Evolutionary conservation across 2,797 vertebrate genomes (phyloP).

Genomic region (Chelonia mydas): DNA sequence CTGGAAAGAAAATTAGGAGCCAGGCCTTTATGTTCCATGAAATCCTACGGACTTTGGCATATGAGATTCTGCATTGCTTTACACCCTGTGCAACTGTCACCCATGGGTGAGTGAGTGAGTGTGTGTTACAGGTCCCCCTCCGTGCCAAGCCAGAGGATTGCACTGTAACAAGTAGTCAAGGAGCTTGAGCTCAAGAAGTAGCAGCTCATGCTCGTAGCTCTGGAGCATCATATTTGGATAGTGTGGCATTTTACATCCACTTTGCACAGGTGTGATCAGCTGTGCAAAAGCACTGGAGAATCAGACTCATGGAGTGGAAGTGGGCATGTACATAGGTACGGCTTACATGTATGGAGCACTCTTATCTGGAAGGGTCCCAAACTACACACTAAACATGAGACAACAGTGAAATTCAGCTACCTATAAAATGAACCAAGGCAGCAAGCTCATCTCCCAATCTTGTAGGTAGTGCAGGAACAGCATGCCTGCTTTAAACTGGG

Average conservation of each 20-base stretch:
- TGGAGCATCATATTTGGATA: background rate
- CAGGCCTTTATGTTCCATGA: background rate
- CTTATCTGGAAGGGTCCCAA: background rate
- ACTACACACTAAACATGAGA: background rate
- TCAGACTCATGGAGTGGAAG: background rate
- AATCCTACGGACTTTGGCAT: background rate
- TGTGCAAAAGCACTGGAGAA: background rate
- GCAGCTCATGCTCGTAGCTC: background rate
- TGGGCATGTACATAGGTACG: background rate
- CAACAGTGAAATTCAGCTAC: background rate
- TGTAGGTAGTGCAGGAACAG: background rate
- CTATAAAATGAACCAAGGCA: background rate
- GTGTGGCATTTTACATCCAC: background rate
- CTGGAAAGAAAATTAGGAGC: background rate
- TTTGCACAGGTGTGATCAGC: background rate
- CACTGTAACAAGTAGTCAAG: background rate
- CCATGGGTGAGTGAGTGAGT: background rate
- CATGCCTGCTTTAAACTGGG: background rate
- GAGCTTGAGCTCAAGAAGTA: fast-evolving
- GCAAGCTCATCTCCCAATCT: background rate
- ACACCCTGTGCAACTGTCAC: background rate
- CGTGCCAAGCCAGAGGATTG: background rate
- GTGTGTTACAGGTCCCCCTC: fast-evolving
- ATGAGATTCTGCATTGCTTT: background rate
- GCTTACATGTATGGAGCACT: background rate